Percentiles rank a stretch among this genome's conserved stretches.
Evolutionary conservation across 2,888 invertebrate species (phyloP).

Genomic region (Harpalus rufipes): DNA sequence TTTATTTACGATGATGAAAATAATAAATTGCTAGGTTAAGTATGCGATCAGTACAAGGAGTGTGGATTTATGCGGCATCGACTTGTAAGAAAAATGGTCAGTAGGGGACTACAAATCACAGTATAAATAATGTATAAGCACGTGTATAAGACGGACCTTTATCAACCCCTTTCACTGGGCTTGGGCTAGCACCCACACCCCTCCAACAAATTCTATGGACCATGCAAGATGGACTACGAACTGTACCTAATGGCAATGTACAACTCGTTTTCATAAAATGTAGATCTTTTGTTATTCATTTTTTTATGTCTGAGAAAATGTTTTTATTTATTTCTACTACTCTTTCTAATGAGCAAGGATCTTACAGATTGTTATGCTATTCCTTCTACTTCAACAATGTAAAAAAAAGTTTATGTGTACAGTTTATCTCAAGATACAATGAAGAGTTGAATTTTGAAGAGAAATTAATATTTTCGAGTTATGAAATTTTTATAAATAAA

Average conservation of each 20-base stretch:
- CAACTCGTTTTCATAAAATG: neutral
- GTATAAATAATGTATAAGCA: conserved; percentile 65
- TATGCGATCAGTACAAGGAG: conserved; percentile 50
- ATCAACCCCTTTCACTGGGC: conserved; percentile 58
- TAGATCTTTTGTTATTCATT: neutral
- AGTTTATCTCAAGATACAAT: no score
- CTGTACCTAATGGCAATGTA: neutral
- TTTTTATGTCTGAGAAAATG: neutral
- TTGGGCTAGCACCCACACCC: conserved; percentile 14
- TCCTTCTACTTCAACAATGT: neutral
- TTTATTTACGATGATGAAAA: conserved; percentile 57
- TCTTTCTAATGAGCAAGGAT: neutral
- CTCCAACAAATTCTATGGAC: conserved; percentile 76
- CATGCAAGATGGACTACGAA: conserved; percentile 69
- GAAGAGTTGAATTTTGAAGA: no score
- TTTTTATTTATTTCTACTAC: neutral
- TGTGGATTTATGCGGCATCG: conserved; percentile 59
- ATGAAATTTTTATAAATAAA: no score
- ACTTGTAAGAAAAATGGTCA: conserved; percentile 63
- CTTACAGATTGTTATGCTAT: no score
- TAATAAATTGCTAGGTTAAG: conserved; percentile 61
- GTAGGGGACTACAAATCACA: conserved; percentile 64
- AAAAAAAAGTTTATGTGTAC: no score
- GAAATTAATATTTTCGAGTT: no score
- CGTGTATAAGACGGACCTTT: conserved; percentile 63